Evolutionary conservation across 2,797 vertebrate species (phyloP).

Genomic region (Lepilemur ruficaudatus): DNA sequence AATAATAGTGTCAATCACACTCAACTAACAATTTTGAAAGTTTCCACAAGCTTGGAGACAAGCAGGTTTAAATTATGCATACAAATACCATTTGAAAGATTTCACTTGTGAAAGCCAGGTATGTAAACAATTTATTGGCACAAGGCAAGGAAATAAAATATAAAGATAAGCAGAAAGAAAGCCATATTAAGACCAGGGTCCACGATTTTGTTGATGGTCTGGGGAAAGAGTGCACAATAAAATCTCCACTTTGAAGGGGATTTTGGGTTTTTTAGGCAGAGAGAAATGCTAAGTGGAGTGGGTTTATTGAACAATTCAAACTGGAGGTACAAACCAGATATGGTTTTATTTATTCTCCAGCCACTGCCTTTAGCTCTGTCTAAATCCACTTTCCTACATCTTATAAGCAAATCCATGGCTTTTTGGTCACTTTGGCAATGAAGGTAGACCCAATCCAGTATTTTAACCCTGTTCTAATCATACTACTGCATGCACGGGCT

Average conservation of each 20-base stretch:
- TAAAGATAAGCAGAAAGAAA: neutral
- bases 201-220: too few species aligned
- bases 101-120: neutral
- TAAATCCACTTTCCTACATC: neutral
- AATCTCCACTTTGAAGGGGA: neutral
- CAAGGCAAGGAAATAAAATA: neutral
- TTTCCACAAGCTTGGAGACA: neutral
- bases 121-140: neutral
- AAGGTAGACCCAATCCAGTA: neutral
- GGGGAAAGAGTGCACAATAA: neutral
- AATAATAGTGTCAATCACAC: neutral
- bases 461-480: neutral
- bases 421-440: neutral
- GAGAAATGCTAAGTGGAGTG: neutral
- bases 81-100: neutral
- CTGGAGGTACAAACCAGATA: neutral
- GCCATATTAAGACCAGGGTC: rapidly evolving
- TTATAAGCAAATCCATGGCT: neutral
- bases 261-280: neutral
- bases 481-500: rapidly evolving
- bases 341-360: neutral
- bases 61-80: neutral
- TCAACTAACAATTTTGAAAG: neutral
- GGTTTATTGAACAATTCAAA: neutral
- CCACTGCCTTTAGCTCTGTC: neutral